Base-by-base conservation (phyloP, 2,797 vertebrate species). In the Arnoldichthys spilopterus region DNA sequence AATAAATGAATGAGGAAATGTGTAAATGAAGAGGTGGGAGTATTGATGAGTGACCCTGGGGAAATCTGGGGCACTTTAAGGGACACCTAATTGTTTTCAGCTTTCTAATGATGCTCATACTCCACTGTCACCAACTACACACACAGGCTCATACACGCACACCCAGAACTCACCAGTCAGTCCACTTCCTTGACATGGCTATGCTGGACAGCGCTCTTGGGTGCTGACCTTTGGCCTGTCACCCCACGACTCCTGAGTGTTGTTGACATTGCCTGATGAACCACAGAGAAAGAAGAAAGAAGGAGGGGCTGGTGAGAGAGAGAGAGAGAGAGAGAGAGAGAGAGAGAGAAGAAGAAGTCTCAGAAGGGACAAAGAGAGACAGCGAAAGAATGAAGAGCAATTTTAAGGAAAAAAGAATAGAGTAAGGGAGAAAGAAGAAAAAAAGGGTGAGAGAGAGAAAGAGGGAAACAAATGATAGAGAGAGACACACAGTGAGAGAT, bases 1-100 rank as follows among this genome's bases (percentile, higher is more conserved):
- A 89, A 92, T 89, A 88, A 86, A 92, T 91, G 86, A 90, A 93
- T 90, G 88, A 89, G 89, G 85, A 85, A 84, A 87, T 86, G 90
- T 86, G 89, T 80, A 89, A 91, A 90, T 87, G 83, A 91, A 86
- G 83, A 78, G 79, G 81, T 84, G 59, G 62, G 82, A 72, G 76
- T 87, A 89, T 87, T 86, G 87, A 87, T 87, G 88, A 88, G 87
- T 83, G 85, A 82, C 90, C 90, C 82, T 67, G 24, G 92, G 92
- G 92, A 94, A 94, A 94, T 94, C 92, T 91, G 85, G 85, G 49
- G 15, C 59, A 43, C 58, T 58, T 74, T 81, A 81, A 76, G 61
- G 34, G 69, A 47, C 37, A n/a, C 56, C 79, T 93, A 94, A 94
- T 93, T 92, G 92, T 92, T 94, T 93, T 94, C 93, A 94, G 92